Evolutionary conservation across 2,888 invertebrate species (phyloP).

Genomic region (Aspidapion aeneum): DNA sequence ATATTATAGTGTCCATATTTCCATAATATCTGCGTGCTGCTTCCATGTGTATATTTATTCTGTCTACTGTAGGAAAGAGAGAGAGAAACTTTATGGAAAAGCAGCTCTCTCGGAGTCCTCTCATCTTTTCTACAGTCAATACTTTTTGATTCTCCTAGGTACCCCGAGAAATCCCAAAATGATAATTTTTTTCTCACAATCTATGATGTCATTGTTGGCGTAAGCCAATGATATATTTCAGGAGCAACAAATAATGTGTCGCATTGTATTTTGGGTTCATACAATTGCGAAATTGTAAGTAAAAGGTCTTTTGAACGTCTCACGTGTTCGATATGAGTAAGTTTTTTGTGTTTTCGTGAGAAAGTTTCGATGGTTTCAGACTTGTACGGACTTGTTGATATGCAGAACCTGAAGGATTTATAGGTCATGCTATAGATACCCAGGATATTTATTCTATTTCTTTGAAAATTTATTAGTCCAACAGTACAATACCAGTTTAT

Average conservation of each 20-base stretch:
- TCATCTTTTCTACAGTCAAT: not conserved
- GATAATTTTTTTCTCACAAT: not conserved
- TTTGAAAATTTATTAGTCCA: too few relatives aligned
- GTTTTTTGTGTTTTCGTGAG: conserved; percentile 12
- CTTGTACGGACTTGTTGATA: conserved; percentile 9
- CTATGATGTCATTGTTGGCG: conserved; percentile 5
- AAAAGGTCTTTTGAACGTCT: conserved; percentile 12
- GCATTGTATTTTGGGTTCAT: conserved; percentile 5
- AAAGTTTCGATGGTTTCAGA: conserved; percentile 7
- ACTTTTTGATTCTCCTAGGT: not conserved
- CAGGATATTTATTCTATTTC: too few relatives aligned
- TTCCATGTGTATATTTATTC: too few relatives aligned
- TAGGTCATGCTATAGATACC: too few relatives aligned
- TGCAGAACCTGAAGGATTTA: too few relatives aligned
- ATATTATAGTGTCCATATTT: too few relatives aligned
- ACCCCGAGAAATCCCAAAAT: not conserved
- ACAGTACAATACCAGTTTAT: too few relatives aligned
- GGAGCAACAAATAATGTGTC: conserved; percentile 4
- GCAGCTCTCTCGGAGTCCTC: too few relatives aligned
- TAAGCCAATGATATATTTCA: conserved; percentile 17
- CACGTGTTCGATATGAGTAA: not conserved
- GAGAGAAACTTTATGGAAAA: too few relatives aligned
- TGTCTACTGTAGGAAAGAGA: too few relatives aligned
- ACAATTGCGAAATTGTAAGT: conserved; percentile 8
- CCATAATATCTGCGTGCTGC: too few relatives aligned